Percentiles rank a stretch among this genome's conserved stretches.
Evolutionary conservation across 1,140 invertebrate species (phyloP).

Genomic region (Heliconius hewitsoni): DNA sequence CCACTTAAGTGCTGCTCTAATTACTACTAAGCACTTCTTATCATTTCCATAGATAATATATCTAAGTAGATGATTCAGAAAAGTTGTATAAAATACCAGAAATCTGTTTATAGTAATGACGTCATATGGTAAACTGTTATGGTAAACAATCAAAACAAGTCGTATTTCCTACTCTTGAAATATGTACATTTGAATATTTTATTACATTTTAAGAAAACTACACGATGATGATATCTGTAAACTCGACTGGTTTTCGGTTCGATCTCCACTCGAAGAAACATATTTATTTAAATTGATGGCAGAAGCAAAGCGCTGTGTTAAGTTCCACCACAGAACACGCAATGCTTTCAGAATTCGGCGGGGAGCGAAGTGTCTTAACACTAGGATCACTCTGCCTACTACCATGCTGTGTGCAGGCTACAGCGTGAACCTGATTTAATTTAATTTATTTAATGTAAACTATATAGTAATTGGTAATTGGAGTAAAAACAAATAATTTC

Average conservation of each 20-base stretch:
- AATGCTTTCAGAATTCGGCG: no score
- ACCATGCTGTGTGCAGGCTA: no score
- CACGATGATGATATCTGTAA: no score
- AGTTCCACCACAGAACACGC: no score
- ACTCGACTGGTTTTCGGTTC: no score
- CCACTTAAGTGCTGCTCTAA: conserved; percentile 1
- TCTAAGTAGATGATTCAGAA: conserved; percentile 4
- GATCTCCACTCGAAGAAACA: no score
- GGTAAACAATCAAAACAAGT: conserved; percentile 12
- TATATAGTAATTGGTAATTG: background rate
- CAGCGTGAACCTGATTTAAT: no score
- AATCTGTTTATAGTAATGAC: conserved; percentile 3
- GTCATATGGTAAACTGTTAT: conserved; percentile 4
- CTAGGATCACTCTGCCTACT: no score
- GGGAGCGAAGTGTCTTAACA: no score
- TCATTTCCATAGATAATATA: background rate
- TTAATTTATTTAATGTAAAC: background rate
- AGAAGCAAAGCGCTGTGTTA: no score
- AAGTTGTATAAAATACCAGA: conserved; percentile 12
- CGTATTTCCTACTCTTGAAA: conserved; percentile 7
- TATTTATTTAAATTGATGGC: no score
- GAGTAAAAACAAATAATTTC: background rate
- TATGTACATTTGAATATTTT: background rate
- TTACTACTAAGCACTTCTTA: conserved; percentile 5
- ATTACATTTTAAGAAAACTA: background rate